Conservation (phyloP, 1,140 invertebrate species). For the Drosophila lacertosa region DNA sequence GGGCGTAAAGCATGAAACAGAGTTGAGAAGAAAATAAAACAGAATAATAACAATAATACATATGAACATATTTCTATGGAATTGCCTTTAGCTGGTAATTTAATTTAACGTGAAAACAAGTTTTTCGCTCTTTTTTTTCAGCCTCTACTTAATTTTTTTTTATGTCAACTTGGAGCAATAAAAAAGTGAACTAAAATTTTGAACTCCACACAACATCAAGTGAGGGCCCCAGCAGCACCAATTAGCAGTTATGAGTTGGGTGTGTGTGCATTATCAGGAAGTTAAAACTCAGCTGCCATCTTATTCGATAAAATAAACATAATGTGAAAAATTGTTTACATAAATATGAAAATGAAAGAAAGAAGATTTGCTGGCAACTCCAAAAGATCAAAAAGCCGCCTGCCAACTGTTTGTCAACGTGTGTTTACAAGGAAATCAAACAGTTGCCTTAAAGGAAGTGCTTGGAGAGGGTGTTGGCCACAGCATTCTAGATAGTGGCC, state of each 20-base stretch:
- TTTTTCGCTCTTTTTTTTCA: constrained; percentile 51
- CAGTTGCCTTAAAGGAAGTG: constrained; percentile 32
- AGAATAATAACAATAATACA: constrained; percentile 40
- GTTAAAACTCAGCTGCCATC: constrained; percentile 27
- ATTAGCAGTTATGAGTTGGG: constrained; percentile 49
- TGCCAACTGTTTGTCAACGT: constrained; percentile 65
- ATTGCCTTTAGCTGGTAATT: constrained; percentile 75
- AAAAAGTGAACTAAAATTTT: constrained; percentile 31
- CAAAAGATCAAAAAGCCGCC: constrained; percentile 63
- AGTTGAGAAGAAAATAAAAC: constrained; percentile 10
- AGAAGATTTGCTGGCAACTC: neutral
- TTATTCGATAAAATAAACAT: constrained; percentile 55
- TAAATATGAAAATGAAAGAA: constrained; percentile 29
- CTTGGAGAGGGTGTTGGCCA: neutral
- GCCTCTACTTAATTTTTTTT: constrained; percentile 25
- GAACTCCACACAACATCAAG: constrained; percentile 29
- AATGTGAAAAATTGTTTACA: constrained; percentile 56
- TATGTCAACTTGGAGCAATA: constrained; percentile 55
- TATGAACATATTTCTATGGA: constrained; percentile 61
- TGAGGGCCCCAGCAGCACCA: constrained; percentile 52
- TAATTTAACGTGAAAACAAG: constrained; percentile 75
- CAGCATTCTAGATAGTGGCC: neutral
- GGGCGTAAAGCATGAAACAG: constrained; percentile 45
- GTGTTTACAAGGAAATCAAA: constrained; percentile 75
- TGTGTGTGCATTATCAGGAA: constrained; percentile 8